Conservation (phyloP, 2,888 invertebrate species). For the Hypomecis punctinalis region DNA sequence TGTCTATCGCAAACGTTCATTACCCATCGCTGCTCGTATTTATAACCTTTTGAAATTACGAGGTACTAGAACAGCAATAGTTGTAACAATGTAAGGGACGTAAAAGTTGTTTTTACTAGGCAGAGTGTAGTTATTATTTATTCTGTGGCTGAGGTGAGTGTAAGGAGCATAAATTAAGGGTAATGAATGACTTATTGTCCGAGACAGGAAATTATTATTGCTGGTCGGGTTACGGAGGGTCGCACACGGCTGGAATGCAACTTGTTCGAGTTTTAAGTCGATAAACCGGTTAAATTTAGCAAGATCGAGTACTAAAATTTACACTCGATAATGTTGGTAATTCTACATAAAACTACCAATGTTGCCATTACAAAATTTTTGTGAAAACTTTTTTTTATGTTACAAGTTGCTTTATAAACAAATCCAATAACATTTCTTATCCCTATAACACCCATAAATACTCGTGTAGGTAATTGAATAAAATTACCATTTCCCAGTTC, state of each 20-base stretch:
- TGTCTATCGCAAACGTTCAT: constrained; percentile 12
- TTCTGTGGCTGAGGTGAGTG: constrained; percentile 66
- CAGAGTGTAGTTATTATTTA: constrained; percentile 20
- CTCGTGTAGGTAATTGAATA: constrained; percentile 36
- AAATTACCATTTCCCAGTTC: constrained; percentile 33
- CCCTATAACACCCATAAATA: constrained; percentile 26
- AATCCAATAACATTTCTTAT: constrained; percentile 16
- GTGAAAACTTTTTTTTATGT: too few species aligned
- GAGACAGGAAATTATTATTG: constrained; percentile 82
- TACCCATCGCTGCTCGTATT: constrained; percentile 64
- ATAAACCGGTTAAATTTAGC: neutral
- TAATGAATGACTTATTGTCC: constrained; percentile 83
- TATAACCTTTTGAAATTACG: constrained; percentile 45
- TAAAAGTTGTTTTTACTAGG: constrained; percentile 55
- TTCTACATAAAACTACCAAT: too few species aligned
- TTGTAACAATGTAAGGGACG: constrained; percentile 43
- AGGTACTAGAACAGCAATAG: constrained; percentile 51
- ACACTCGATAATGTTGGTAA: too few species aligned
- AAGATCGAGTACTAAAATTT: neutral
- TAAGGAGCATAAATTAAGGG: constrained; percentile 81
- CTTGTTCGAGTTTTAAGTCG: constrained; percentile 6
- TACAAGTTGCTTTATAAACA: constrained; percentile 23
- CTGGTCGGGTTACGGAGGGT: constrained; percentile 65
- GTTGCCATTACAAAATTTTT: too few species aligned
- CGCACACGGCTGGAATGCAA: constrained; percentile 43